Percentiles rank a stretch among this genome's conserved stretches.
Evolutionary conservation across 2,113 vertebrate species (phyloP).

Genomic region (Oryzias curvinotus): DNA sequence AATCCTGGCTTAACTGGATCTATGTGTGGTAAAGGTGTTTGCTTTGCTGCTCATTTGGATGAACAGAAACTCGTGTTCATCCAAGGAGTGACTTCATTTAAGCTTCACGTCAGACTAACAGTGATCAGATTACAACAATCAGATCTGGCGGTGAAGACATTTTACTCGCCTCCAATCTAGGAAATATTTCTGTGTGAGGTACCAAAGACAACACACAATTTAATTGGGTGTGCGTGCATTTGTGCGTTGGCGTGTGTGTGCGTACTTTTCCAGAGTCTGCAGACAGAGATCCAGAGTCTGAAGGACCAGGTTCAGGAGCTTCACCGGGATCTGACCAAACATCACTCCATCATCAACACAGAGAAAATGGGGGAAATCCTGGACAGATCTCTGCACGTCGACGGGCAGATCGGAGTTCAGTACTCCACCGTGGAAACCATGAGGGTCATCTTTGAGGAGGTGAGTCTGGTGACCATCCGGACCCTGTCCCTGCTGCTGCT

Average conservation of each 20-base stretch:
- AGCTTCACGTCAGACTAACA: no score
- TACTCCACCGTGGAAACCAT: slow-evolving; percentile 83
- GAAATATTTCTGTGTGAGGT: no score
- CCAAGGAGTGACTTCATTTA: no score
- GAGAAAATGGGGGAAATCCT: slow-evolving; percentile 87
- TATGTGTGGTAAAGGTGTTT: no score
- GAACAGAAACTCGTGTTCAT: no score
- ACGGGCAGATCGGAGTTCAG: slow-evolving; percentile 82
- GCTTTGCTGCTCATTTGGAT: no score
- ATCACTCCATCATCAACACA: slow-evolving; percentile 90
- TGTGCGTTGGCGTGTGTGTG: not conserved
- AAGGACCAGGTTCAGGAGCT: slow-evolving; percentile 94
- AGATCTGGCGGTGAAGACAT: no score
- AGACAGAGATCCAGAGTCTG: slow-evolving; percentile 85
- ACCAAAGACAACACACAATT: no score
- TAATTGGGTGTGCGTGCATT: no score
- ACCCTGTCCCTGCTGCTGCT: not conserved
- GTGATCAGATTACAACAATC: no score
- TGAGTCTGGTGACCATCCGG: slow-evolving; percentile 31
- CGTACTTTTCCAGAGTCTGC: slow-evolving; percentile 77
- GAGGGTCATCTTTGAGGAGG: slow-evolving; percentile 88
- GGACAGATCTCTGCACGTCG: slow-evolving; percentile 84
- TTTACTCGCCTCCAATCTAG: no score
- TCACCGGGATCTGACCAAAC: slow-evolving; percentile 92
- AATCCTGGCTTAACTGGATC: no score